Base-by-base conservation (phyloP, 2,113 vertebrate genomes). In the Pedionomus torquatus region DNA sequence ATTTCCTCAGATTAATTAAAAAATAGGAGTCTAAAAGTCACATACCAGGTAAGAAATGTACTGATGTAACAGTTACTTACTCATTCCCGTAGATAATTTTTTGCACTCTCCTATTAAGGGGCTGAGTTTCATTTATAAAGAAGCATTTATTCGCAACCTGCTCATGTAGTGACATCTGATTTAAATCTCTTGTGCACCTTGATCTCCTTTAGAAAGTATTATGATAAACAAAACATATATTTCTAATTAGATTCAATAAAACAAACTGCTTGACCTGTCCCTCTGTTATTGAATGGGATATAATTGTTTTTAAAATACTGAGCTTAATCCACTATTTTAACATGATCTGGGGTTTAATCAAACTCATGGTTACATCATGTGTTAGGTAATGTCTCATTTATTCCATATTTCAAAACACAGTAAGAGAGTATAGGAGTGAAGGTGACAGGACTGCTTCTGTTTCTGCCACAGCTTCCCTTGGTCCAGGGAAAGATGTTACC, bases 171-270 rank as follows among this genome's bases (percentile, higher is more conserved):
- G 35, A 81, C 3, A 2, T 77, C 68, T 57, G 28, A 68, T 0
- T 79, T 43, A 90, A 95, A 57, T 87, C 68, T 88, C 71, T 74
- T 80, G 33, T 43, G 41, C 35, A 48, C 41, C 64, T 78, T 86
- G 69, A 48, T 89, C 35, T 92, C 35, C 90, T 76, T 16, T 60
- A 68, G 69, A 74, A 35, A 81, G 11, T 66, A 37, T 61, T 72
- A 21, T 75, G 79, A 90, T 71, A 94, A 96, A 83, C 1, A 6
- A 90, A 95, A 51, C 70, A 74, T 94, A 58, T 80, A 83, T 95
- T 95, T 95, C 76, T 96, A 95, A 93, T 93, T 86, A 89, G 68
- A 92, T 25, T 63, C 60, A 88, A 41, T 86, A 95, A 96, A 96
- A 63, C 21, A 80, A 81, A 93, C 81, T 66, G 15, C 16, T 83